A percentile compares a stretch with the other conserved stretches of the same genome.
Conservation (phyloP, 2,113 vertebrate species). For the Anser cygnoides region DNA sequence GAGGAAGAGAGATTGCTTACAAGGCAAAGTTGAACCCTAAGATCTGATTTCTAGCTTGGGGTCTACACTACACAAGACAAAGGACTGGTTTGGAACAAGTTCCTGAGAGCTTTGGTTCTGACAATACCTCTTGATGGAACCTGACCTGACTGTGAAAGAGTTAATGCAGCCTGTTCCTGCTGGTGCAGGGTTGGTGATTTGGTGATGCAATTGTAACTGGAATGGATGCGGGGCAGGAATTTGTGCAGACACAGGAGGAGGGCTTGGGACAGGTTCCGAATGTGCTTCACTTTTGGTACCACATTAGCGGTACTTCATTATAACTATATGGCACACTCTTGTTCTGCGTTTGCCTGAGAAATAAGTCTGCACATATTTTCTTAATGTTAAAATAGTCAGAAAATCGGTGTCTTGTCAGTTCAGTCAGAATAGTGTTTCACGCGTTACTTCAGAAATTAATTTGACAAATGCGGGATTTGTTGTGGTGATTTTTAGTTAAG, state of each 20-base stretch:
- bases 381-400: neutral
- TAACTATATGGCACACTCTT: neutral
- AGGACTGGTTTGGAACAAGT: neutral
- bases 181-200: neutral
- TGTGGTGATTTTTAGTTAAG: neutral
- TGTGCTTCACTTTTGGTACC: neutral
- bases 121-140: neutral
- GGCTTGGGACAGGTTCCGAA: neutral
- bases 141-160: neutral
- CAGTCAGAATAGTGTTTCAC: neutral
- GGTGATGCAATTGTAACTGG: neutral
- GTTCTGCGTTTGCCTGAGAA: neutral
- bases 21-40: neutral
- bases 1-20: neutral
- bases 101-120: neutral
- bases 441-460: neutral
- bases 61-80: neutral
- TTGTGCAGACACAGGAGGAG: neutral
- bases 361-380: neutral
- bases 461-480: neutral
- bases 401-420: neutral
- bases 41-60: neutral
- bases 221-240: neutral
- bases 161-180: neutral
- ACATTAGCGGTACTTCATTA: neutral